Conservation (phyloP, 2,888 invertebrate genomes). For the Eristalis tenax region DNA sequence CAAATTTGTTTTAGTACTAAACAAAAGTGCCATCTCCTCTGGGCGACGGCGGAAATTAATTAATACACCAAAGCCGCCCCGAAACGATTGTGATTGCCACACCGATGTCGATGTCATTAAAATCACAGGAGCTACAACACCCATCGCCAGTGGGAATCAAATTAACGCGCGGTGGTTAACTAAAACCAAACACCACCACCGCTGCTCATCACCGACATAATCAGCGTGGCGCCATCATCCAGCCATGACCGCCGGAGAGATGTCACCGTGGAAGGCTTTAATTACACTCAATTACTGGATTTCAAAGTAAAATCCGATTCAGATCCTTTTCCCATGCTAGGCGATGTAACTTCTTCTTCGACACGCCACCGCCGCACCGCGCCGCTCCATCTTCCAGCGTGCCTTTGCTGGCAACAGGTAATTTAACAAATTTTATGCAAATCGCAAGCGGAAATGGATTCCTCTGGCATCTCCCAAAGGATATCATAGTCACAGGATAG, state of each 20-base stretch:
- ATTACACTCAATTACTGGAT: conserved; percentile 81
- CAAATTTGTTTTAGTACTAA: conserved; percentile 48
- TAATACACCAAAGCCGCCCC: conserved; percentile 59
- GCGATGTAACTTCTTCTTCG: conserved; percentile 44
- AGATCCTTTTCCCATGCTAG: conserved; percentile 76
- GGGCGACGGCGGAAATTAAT: conserved; percentile 57
- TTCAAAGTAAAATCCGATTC: conserved; percentile 74
- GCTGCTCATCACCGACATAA: conserved; percentile 40
- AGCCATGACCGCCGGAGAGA: conserved; percentile 42
- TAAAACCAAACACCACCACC: conserved; percentile 69
- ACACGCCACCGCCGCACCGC: conserved; percentile 15
- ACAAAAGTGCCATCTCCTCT: conserved; percentile 39
- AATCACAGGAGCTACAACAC: conserved; percentile 46
- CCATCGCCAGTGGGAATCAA: conserved; percentile 66
- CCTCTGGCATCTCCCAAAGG: conserved; percentile 60
- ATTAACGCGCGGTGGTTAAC: conserved; percentile 72
- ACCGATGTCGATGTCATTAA: conserved; percentile 65
- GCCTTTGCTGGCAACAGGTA: conserved; percentile 76
- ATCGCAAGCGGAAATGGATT: conserved; percentile 80
- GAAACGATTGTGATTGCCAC: conserved; percentile 35
- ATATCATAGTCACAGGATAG: conserved; percentile 27
- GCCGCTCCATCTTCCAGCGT: background rate
- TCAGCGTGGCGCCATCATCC: conserved; percentile 1
- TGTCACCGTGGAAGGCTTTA: conserved; percentile 76
- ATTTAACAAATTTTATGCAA: conserved; percentile 80